Percentiles rank a stretch among this genome's conserved stretches.
phyloP scores from a whole-genome alignment of 1,140 invertebrate genomes.

The Caerostris darwini region DNA sequence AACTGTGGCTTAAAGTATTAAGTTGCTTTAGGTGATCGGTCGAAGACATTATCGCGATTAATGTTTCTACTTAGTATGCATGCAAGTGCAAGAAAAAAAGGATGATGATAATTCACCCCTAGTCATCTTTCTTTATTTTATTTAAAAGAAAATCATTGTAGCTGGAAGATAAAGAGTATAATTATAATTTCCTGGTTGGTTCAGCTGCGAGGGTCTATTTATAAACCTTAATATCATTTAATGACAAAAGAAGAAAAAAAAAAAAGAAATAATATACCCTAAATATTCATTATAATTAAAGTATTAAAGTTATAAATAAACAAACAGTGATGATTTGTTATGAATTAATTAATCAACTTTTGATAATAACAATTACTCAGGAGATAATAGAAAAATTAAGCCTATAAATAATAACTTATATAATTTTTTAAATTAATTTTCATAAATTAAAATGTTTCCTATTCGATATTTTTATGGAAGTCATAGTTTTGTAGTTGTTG shows the following conservation, averaged over 20 bases:
- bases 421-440: too few relatives aligned
- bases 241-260: too few relatives aligned
- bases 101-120: not conserved
- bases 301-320: not conserved
- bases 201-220: not conserved
- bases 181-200: not conserved
- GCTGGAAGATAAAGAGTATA: not conserved
- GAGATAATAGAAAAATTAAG: too few relatives aligned
- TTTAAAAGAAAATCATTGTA: not conserved
- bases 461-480: too few relatives aligned
- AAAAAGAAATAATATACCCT: too few relatives aligned
- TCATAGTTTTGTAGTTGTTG: too few relatives aligned
- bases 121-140: not conserved
- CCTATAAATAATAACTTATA: too few relatives aligned
- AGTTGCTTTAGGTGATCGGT: not conserved
- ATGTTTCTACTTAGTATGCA: not conserved
- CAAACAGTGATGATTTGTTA: not conserved
- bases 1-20: not conserved
- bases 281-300: slow-evolving; percentile 9
- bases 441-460: too few relatives aligned
- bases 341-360: not conserved
- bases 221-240: not conserved
- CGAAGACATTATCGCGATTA: not conserved
- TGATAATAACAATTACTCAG: too few relatives aligned
- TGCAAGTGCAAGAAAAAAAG: not conserved